Evolutionary conservation across 2,797 vertebrate species (phyloP).

Genomic region (Erithacus rubecula): DNA sequence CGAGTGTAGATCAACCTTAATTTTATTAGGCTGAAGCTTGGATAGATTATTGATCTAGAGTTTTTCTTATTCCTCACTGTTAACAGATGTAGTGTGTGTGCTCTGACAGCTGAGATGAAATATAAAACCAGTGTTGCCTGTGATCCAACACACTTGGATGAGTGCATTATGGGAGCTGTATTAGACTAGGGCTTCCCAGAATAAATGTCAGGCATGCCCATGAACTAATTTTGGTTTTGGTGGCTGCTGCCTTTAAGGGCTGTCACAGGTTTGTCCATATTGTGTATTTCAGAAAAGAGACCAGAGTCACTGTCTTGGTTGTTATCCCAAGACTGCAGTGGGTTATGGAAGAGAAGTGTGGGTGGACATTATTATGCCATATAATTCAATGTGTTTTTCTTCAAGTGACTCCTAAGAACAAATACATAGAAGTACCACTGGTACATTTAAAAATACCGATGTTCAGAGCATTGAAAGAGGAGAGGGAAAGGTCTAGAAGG

Average conservation of each 20-base stretch:
- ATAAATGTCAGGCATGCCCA: not conserved
- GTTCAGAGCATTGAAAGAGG: not conserved
- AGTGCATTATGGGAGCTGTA: rapidly evolving
- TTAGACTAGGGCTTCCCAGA: not conserved
- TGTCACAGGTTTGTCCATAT: not conserved
- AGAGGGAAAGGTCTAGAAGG: not conserved
- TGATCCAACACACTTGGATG: not conserved
- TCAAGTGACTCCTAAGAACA: not conserved
- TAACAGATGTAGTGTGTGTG: not conserved
- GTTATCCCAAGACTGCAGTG: not conserved
- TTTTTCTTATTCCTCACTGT: not conserved
- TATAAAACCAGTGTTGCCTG: not conserved
- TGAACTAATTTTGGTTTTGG: not conserved
- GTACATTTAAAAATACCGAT: not conserved
- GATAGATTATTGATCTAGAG: not conserved
- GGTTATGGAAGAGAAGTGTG: not conserved
- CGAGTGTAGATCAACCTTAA: not conserved
- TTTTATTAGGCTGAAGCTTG: not conserved
- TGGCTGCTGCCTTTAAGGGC: not conserved
- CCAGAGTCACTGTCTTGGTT: not conserved
- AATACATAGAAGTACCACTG: not conserved
- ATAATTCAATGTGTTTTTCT: not conserved
- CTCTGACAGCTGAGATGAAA: not conserved
- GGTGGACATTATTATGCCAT: not conserved
- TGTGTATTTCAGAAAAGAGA: not conserved